phyloP scores from a whole-genome alignment of 2,797 vertebrate species.

The Spheniscus humboldti region DNA sequence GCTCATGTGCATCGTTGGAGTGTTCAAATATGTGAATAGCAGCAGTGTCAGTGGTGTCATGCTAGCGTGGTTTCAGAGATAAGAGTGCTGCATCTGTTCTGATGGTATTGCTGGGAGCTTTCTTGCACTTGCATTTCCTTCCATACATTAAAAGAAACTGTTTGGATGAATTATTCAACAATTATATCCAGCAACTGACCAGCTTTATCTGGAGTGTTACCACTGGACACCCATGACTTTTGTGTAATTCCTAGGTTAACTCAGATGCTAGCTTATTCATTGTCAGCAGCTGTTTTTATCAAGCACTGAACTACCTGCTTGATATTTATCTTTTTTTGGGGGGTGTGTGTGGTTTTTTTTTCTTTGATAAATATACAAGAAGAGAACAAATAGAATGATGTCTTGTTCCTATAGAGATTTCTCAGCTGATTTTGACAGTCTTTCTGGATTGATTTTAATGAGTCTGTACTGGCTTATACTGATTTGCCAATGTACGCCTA shows the following conservation, averaged over 20 bases:
- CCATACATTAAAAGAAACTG: neutral
- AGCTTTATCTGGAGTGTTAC: neutral
- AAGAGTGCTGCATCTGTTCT: neutral
- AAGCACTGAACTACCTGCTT: neutral
- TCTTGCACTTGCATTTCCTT: neutral
- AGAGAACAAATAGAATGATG: neutral
- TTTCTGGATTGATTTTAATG: slow-evolving; percentile 4
- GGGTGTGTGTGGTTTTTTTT: neutral
- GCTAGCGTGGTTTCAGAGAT: neutral
- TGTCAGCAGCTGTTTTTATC: neutral
- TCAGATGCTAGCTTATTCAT: neutral
- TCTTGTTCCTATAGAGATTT: neutral
- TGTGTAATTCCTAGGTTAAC: neutral
- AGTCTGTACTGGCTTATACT: neutral
- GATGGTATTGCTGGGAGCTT: neutral
- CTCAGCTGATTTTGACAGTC: slow-evolving; percentile 23
- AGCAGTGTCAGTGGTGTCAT: neutral
- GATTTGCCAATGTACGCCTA: neutral
- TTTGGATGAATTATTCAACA: neutral
- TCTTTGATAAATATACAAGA: neutral
- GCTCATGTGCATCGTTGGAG: neutral
- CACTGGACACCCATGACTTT: neutral
- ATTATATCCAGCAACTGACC: neutral
- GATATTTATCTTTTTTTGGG: neutral
- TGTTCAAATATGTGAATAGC: no score